Evolutionary conservation across 2,113 vertebrate species (phyloP), one percentile per base, ranked within the genome.

Genomic region (Halcyon malimbica): DNA sequence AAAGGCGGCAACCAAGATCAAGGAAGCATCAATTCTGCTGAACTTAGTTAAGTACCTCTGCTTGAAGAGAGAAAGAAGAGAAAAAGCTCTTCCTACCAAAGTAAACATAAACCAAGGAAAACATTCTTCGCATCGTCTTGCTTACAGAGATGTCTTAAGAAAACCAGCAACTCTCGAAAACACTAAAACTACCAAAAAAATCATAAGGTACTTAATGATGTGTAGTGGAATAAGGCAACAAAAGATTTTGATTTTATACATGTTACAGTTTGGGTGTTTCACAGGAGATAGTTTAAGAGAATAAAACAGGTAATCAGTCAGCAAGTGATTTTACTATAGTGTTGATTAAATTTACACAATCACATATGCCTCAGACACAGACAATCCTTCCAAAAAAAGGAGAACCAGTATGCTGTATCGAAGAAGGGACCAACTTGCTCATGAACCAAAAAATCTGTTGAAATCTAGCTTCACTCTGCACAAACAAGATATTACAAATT

Each of bases 31-130:
- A 81, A 50, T 94, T 95, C 93, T 94, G 89, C 39, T 37, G 64
- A 95, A 78, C 48, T 89, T 60, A 24, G 41, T 85, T 92, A 93
- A 93, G 57, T 88, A 82, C 6, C 3, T 11, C 88, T 87, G 44
- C 44, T 77, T 59, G 75, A 90, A 82, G 20, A 51, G 7, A 53
- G 68, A 96, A 96, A 96, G 88, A 95, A 88, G 85, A 95, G 59
- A 87, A 93, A 95, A 96, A 86, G 16, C 62, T 91, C 60, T 35
- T 35, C 35, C 35, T 75, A 86, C 75, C 68, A 89, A 94, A 96
- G 73, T 94, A 95, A 81, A 91, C 15, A 48, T 74, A 88, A 93
- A 25, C 83, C 95, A 97, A 94, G 75, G 83, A 89, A 94, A 95
- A 88, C 92, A 95, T 85, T 92, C 71, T 94, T 82, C 73, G 60